Conservation (phyloP, 2,113 vertebrate species). For the Buteo buteo region DNA sequence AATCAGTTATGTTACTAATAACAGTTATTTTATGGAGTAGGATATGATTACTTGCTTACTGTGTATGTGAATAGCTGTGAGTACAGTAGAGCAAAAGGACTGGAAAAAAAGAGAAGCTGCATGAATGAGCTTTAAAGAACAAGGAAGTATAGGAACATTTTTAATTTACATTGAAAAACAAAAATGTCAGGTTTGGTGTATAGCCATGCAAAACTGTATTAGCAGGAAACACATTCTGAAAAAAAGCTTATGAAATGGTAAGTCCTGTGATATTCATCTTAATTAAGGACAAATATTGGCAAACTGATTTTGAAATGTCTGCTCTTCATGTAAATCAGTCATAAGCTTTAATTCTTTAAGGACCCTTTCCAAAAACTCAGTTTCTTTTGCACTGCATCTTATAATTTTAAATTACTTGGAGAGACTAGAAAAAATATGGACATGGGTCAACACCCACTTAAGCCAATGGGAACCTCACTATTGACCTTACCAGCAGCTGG, state of each 20-base stretch:
- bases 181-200: neutral
- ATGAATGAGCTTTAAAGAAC: neutral
- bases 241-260: slow-evolving; percentile 4
- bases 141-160: slow-evolving; percentile 5
- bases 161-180: slow-evolving; percentile 38
- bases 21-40: neutral
- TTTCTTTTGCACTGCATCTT: neutral
- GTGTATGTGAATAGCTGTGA: neutral
- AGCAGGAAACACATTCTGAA: neutral
- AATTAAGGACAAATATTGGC: neutral
- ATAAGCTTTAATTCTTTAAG: neutral
- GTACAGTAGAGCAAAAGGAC: neutral
- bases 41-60: neutral
- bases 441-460: neutral
- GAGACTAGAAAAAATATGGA: neutral
- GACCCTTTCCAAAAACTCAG: neutral
- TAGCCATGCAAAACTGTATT: slow-evolving; percentile 52
- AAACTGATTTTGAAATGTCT: neutral
- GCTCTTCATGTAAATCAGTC: neutral
- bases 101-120: neutral
- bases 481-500: neutral
- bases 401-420: neutral
- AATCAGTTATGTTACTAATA: neutral
- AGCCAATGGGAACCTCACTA: neutral
- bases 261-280: slow-evolving; percentile 46